Conservation (phyloP, 2,888 invertebrate genomes). For the Tetragonisca angustula region DNA sequence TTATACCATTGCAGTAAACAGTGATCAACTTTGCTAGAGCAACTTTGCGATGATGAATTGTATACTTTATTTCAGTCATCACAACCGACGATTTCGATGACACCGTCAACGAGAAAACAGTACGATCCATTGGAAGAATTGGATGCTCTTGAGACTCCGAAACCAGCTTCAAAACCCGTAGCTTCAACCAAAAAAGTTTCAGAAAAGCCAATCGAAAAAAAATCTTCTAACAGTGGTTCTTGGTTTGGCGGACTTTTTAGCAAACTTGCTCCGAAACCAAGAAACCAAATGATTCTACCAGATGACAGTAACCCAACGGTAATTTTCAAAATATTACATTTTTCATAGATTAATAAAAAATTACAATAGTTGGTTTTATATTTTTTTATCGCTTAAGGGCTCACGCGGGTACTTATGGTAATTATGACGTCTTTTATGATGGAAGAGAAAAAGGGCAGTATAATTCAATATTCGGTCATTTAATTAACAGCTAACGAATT, state of each 20-base stretch:
- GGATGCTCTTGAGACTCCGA: conserved; percentile 79
- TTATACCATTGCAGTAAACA: conserved; percentile 56
- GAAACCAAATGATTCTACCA: conserved; percentile 98
- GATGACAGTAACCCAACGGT: conserved; percentile 97
- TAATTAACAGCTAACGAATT: conserved; percentile 57
- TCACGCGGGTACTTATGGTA: conserved; percentile 80
- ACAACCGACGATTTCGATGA: conserved; percentile 80
- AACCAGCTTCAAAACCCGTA: conserved; percentile 59
- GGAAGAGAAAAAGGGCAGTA: conserved; percentile 78
- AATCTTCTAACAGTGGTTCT: conserved; percentile 76
- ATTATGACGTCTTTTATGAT: conserved; percentile 67
- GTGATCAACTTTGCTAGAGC: conserved; percentile 78
- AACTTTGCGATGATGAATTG: conserved; percentile 73
- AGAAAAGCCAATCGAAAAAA: conserved; percentile 81
- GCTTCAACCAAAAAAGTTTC: conserved; percentile 65
- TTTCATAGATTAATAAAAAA: conserved; percentile 22
- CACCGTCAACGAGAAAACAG: conserved; percentile 79
- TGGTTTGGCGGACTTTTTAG: conserved; percentile 96
- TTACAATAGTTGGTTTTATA: conserved; percentile 68
- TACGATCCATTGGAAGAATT: conserved; percentile 83
- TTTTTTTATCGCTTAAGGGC: conserved; percentile 79
- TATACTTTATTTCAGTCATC: conserved; percentile 79
- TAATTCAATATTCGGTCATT: conserved; percentile 57
- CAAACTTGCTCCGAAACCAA: conserved; percentile 92
- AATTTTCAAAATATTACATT: conserved; percentile 71